Evolutionary conservation across 35 echinoderm and acorn worm species (phyloP).

Genomic region (Amphiura filiformis): DNA sequence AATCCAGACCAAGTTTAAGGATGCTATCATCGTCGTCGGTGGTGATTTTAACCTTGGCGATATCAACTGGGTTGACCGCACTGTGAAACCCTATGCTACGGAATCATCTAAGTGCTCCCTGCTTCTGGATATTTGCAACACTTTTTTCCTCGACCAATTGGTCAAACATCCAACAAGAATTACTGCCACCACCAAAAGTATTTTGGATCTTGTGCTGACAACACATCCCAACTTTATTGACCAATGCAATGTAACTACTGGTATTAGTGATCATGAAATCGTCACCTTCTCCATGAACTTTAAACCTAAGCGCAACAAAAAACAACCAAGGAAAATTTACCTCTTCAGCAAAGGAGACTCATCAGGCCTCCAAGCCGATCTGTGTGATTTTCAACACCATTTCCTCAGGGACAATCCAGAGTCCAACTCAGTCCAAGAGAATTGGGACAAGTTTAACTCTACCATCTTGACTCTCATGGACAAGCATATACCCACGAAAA

Average conservation of each 20-base stretch:
- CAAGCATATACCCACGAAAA: conserved; percentile 8
- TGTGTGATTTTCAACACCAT: not conserved
- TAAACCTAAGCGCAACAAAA: not conserved
- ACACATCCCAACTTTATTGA: conserved; percentile 12
- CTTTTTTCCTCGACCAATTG: not conserved
- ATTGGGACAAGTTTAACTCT: not conserved
- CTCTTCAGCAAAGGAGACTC: not conserved
- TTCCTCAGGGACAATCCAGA: not conserved
- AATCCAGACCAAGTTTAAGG: not conserved
- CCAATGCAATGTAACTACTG: not conserved
- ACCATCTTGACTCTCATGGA: not conserved
- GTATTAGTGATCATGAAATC: too few species aligned
- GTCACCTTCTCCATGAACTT: too few species aligned
- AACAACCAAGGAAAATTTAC: conserved; percentile 14
- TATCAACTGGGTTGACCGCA: conserved; percentile 16
- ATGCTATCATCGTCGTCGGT: not conserved
- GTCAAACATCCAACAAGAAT: not conserved
- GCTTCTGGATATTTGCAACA: conserved; percentile 36
- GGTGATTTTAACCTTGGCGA: conserved; percentile 30
- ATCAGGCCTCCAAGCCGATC: not conserved
- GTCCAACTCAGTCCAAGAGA: not conserved
- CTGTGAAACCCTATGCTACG: conserved; percentile 20
- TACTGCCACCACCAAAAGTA: not conserved
- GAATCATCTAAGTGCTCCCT: not conserved
- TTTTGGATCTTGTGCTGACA: conserved; percentile 11